phyloP scores from a whole-genome alignment of 2,888 invertebrate species.

The Heliconius cydno region DNA sequence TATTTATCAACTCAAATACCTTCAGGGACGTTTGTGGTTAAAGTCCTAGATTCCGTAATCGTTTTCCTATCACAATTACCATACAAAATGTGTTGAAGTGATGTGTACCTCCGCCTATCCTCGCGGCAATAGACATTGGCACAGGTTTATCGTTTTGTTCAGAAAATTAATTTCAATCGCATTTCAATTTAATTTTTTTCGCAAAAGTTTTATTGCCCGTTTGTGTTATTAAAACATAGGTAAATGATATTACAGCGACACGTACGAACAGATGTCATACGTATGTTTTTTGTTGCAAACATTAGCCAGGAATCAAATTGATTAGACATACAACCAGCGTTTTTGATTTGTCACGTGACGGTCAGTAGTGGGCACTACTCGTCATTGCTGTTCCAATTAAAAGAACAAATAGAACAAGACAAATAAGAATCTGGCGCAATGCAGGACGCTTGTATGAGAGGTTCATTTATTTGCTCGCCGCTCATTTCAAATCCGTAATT shows the following conservation, averaged over 20 bases:
- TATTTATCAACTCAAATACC: constrained; percentile 74
- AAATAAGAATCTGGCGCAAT: constrained; percentile 78
- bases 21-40: constrained; percentile 40
- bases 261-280: constrained; percentile 2
- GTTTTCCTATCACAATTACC: constrained; percentile 35
- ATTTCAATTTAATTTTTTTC: constrained; percentile 48
- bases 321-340: constrained; percentile 33
- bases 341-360: constrained; percentile 36
- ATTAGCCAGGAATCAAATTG: constrained; percentile 24
- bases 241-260: constrained; percentile 7
- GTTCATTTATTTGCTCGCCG: constrained; percentile 68
- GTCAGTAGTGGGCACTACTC: constrained; percentile 37
- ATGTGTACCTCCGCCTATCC: constrained; percentile 72
- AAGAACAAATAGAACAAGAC: constrained; percentile 71
- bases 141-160: constrained; percentile 73
- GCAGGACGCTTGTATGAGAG: constrained; percentile 73
- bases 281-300: constrained; percentile 25
- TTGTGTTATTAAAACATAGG: constrained; percentile 55
- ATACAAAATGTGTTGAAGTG: constrained; percentile 66
- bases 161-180: constrained; percentile 58
- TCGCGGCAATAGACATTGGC: constrained; percentile 71
- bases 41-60: constrained; percentile 28
- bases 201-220: constrained; percentile 9
- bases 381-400: constrained; percentile 60
- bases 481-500: constrained; percentile 72